Evolutionary conservation across 2,797 vertebrate species (phyloP).

Genomic region (Adelosebastes latens): DNA sequence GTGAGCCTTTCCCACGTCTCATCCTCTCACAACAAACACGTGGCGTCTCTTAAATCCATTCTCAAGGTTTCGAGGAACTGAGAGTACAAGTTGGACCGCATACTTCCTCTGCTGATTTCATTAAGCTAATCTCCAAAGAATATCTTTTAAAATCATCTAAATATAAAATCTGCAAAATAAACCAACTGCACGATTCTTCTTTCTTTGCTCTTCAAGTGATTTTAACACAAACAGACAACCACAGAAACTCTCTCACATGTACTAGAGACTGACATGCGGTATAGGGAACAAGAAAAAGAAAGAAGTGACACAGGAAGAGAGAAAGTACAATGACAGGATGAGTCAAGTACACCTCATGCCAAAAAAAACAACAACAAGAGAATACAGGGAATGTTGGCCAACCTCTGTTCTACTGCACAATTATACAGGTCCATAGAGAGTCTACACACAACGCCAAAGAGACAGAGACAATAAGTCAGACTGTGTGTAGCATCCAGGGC

Average conservation of each 20-base stretch:
- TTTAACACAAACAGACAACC: neutral
- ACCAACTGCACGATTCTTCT: neutral
- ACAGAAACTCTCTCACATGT: neutral
- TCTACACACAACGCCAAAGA: neutral
- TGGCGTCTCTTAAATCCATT: neutral
- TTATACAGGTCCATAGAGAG: neutral
- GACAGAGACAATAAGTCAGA: neutral
- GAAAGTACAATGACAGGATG: slow-evolving; percentile 5
- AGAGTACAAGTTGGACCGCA: neutral
- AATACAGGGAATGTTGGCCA: neutral
- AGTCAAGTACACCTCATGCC: neutral
- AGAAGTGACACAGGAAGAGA: slow-evolving; percentile 33
- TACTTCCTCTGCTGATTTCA: neutral
- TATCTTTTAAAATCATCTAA: neutral
- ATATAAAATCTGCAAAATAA: neutral
- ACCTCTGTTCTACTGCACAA: neutral
- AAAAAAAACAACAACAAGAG: neutral
- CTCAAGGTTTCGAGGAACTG: neutral
- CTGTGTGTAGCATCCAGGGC: neutral
- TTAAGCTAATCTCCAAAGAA: neutral
- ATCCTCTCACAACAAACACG: neutral
- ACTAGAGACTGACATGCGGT: neutral
- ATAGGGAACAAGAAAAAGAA: slow-evolving; percentile 7
- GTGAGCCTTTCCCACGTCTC: neutral
- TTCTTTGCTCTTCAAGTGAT: neutral